phyloP scores from a whole-genome alignment of 2,113 vertebrate genomes.

The Xenopus borealis region DNA sequence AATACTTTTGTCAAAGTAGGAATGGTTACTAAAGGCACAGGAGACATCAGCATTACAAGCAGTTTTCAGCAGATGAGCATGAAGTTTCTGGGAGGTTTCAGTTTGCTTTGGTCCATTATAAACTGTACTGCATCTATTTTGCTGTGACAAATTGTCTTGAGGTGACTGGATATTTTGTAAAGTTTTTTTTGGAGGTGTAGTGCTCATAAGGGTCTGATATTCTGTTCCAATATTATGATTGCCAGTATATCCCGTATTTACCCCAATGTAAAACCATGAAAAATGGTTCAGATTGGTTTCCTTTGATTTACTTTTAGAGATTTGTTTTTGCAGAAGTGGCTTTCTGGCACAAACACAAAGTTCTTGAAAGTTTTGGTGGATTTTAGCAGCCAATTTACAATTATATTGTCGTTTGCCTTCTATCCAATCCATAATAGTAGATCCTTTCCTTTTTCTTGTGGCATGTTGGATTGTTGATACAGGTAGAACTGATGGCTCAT shows the following conservation, averaged over 20 bases:
- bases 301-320: slow-evolving; percentile 12
- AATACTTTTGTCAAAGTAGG: slow-evolving; percentile 41
- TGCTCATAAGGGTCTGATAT: slow-evolving; percentile 8
- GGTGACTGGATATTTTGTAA: not conserved
- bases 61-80: not conserved
- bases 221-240: not conserved
- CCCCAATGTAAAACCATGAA: not conserved
- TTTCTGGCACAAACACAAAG: no score
- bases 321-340: slow-evolving; percentile 31
- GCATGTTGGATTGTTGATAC: not conserved
- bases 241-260: not conserved
- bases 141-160: not conserved
- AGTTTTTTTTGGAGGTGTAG: slow-evolving; percentile 49
- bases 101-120: not conserved
- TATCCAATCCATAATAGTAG: slow-evolving; percentile 17
- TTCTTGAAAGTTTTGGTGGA: not conserved
- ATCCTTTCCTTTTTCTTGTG: not conserved
- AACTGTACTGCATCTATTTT: not conserved
- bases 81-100: not conserved
- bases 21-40: slow-evolving; percentile 54
- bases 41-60: slow-evolving; percentile 23
- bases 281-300: not conserved
- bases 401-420: not conserved
- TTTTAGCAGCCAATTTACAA: slow-evolving; percentile 7
- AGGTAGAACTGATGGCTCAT: not conserved